A percentile compares a stretch with the other conserved stretches of the same genome.
Evolutionary conservation across 2,888 invertebrate genomes (phyloP).

Genomic region (Dicroscelio sp.): DNA sequence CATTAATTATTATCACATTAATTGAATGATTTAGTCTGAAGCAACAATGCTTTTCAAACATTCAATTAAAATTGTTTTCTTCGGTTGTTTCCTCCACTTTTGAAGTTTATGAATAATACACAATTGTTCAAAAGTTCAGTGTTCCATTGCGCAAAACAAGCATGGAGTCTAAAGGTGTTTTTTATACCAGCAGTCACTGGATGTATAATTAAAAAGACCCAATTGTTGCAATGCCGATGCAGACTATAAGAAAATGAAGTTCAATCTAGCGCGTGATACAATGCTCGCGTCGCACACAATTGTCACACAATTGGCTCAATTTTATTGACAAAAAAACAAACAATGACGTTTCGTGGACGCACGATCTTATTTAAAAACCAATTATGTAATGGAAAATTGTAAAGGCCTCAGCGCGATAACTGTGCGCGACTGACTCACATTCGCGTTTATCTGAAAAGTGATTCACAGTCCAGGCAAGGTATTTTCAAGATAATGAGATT

Average conservation of each 20-base stretch:
- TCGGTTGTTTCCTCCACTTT: too few relatives aligned
- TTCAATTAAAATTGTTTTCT: too few relatives aligned
- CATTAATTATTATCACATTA: too few relatives aligned
- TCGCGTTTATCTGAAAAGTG: conserved; percentile 56
- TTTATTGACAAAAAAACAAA: conserved; percentile 52
- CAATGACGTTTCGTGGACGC: conserved; percentile 10
- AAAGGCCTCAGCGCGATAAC: conserved; percentile 36
- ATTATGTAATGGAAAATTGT: conserved; percentile 71
- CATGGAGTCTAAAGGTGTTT: conserved; percentile 27
- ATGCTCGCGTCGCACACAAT: conserved; percentile 18
- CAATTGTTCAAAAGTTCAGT: conserved; percentile 58
- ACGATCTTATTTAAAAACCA: conserved; percentile 16
- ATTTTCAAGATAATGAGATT: conserved; percentile 50
- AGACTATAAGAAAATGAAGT: conserved; percentile 24
- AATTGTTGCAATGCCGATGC: conserved; percentile 21
- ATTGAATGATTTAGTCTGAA: too few relatives aligned
- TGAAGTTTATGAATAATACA: too few relatives aligned
- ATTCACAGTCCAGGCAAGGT: conserved; percentile 52
- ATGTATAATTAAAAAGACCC: conserved; percentile 41
- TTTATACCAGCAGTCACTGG: conserved; percentile 2
- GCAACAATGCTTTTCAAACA: too few relatives aligned
- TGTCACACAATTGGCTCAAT: conserved; percentile 27
- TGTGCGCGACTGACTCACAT: conserved; percentile 56
- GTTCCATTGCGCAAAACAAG: conserved; percentile 35
- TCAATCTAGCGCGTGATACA: conserved; percentile 19